phyloP scores from a whole-genome alignment of 2,113 vertebrate species.

The Oryzias curvinotus region DNA sequence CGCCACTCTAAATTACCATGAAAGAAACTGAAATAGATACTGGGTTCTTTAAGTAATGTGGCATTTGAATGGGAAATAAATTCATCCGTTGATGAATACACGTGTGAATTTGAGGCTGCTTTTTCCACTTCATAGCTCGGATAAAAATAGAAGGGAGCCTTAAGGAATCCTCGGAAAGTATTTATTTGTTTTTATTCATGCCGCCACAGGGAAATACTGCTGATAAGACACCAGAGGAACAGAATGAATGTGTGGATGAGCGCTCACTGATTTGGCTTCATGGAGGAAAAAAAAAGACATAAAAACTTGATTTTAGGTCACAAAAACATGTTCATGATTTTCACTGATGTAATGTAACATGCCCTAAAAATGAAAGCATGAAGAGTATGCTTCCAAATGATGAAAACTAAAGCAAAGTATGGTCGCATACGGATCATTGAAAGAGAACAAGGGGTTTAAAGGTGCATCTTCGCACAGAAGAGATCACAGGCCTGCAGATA shows the following conservation, averaged over 20 bases:
- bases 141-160: constrained; percentile 44
- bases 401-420: not conserved
- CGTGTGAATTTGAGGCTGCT: constrained; percentile 18
- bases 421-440: not conserved
- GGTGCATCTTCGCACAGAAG: constrained; percentile 25
- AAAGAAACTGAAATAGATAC: constrained; percentile 42
- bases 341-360: constrained; percentile 5
- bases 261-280: constrained; percentile 28
- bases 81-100: constrained; percentile 13
- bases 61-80: constrained; percentile 33
- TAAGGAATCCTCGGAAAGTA: constrained; percentile 38
- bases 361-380: not conserved
- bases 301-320: constrained; percentile 11
- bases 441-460: constrained; percentile 36
- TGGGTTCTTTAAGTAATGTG: constrained; percentile 17
- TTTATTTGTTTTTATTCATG: constrained; percentile 32
- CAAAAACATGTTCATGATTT: constrained; percentile 9
- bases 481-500: constrained; percentile 46
- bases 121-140: constrained; percentile 25
- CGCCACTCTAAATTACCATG: constrained; percentile 29
- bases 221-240: constrained; percentile 20
- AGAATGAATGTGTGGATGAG: constrained; percentile 34
- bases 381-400: constrained; percentile 1
- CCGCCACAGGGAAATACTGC: constrained; percentile 33
- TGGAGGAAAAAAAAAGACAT: constrained; percentile 24